A percentile compares a stretch with the other conserved stretches of the same genome.
Evolutionary conservation across 37 sponge, comb jelly and placozoan genomes (phyloP).

Genomic region (Haliclona indistincta): DNA sequence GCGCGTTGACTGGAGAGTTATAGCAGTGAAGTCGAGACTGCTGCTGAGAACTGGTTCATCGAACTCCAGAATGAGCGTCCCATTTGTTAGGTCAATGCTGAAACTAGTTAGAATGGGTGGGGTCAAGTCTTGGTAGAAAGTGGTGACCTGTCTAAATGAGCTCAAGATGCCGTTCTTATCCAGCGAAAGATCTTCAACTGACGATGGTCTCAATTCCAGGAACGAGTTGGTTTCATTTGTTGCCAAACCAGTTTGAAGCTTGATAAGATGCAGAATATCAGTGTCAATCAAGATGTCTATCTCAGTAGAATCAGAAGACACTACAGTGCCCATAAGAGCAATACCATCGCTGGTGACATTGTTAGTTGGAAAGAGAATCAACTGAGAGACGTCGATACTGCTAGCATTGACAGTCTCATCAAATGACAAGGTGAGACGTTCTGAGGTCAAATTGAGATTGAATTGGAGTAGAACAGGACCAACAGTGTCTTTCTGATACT

Average conservation of each 20-base stretch:
- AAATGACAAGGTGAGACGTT: slow-evolving; percentile 70
- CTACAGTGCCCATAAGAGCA: slow-evolving; percentile 15
- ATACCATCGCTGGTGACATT: slow-evolving; percentile 16
- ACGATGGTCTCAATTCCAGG: slow-evolving; percentile 19
- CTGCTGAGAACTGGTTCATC: slow-evolving; percentile 74
- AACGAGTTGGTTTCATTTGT: slow-evolving; percentile 52
- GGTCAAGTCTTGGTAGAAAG: slow-evolving; percentile 28
- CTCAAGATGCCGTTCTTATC: slow-evolving; percentile 18
- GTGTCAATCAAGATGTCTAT: slow-evolving; percentile 54
- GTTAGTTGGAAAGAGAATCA: slow-evolving; percentile 32
- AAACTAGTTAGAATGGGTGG: slow-evolving; percentile 52
- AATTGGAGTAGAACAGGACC: slow-evolving; percentile 70
- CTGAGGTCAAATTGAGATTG: slow-evolving; percentile 70
- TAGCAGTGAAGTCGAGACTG: slow-evolving; percentile 43
- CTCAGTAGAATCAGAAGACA: slow-evolving; percentile 35
- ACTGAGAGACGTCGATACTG: slow-evolving; percentile 35
- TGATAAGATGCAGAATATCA: slow-evolving; percentile 67
- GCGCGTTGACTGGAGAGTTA: slow-evolving; percentile 70
- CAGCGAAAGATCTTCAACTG: slow-evolving; percentile 60
- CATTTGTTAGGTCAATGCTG: slow-evolving; percentile 59
- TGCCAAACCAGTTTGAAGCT: slow-evolving; percentile 56
- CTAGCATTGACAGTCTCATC: slow-evolving; percentile 87
- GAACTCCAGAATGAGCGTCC: slow-evolving; percentile 55
- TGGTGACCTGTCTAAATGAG: background rate
- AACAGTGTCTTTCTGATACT: slow-evolving; percentile 43